Percentiles rank a stretch among this genome's conserved stretches.
phyloP scores from a whole-genome alignment of 2,113 vertebrate species.

The Felis chaus region DNA sequence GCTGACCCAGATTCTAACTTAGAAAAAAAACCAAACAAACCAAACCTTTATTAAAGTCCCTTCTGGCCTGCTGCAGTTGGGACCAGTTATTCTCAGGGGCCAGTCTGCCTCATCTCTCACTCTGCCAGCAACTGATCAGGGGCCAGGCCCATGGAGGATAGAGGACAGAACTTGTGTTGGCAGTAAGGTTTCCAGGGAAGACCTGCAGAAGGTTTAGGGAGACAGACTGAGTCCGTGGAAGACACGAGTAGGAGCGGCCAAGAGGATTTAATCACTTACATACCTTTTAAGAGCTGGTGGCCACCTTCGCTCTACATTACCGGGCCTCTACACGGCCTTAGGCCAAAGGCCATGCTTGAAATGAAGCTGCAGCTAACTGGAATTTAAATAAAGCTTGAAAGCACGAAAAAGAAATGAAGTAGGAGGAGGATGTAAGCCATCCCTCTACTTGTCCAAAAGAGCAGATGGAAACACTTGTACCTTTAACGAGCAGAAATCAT shows the following conservation, averaged over 20 bases:
- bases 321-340: not conserved
- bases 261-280: not conserved
- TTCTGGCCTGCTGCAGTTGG: not conserved
- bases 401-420: not conserved
- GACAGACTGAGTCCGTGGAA: not conserved
- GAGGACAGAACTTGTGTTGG: not conserved
- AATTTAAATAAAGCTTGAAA: not conserved
- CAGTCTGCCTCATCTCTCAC: not conserved
- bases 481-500: not conserved
- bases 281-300: not conserved
- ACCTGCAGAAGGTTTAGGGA: not conserved
- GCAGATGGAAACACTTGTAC: not conserved
- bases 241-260: not conserved
- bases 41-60: not conserved
- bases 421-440: not conserved
- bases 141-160: not conserved
- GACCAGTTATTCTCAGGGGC: not conserved
- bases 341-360: not conserved
- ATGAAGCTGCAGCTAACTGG: not conserved
- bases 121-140: not conserved
- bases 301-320: not conserved
- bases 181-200: not conserved
- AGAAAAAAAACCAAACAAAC: not conserved
- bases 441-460: not conserved
- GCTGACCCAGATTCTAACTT: conserved; percentile 58